Percentiles rank a stretch among this genome's conserved stretches.
Conservation (phyloP, 2,888 invertebrate genomes). For the Trachelus tabidus region DNA sequence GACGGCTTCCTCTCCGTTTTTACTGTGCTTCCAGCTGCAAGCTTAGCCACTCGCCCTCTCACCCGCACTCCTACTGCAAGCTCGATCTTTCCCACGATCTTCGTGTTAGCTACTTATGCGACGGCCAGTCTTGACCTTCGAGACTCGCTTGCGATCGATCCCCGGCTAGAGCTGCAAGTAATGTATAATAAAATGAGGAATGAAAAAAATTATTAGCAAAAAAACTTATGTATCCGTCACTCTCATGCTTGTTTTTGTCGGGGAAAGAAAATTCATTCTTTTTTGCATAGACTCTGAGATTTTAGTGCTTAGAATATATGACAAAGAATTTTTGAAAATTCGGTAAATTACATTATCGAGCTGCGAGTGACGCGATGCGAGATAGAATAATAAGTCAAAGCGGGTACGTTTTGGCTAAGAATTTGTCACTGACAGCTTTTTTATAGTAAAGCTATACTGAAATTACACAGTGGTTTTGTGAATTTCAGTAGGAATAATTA, state of each 20-base stretch:
- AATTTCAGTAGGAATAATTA: too few species aligned
- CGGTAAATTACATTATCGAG: too few species aligned
- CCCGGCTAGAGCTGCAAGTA: background rate
- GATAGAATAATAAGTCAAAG: too few species aligned
- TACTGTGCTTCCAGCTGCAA: background rate
- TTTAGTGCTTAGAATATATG: too few species aligned
- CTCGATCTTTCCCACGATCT: conserved; percentile 7
- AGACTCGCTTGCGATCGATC: conserved; percentile 16
- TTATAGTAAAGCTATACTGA: too few species aligned
- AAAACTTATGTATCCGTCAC: background rate
- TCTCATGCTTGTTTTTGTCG: background rate
- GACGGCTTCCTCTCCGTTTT: background rate
- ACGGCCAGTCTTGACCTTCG: conserved; percentile 7
- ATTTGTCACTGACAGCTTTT: too few species aligned
- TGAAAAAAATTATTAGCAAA: background rate
- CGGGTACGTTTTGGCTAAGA: too few species aligned
- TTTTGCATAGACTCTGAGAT: too few species aligned
- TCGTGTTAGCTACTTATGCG: background rate
- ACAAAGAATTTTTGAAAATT: too few species aligned
- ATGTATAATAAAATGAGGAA: background rate
- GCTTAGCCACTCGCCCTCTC: background rate
- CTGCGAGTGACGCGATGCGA: too few species aligned
- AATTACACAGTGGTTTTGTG: too few species aligned
- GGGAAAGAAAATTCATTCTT: too few species aligned
- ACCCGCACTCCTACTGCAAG: background rate